phyloP scores from a whole-genome alignment of 2,797 vertebrate genomes.

The Furcifer pardalis region DNA sequence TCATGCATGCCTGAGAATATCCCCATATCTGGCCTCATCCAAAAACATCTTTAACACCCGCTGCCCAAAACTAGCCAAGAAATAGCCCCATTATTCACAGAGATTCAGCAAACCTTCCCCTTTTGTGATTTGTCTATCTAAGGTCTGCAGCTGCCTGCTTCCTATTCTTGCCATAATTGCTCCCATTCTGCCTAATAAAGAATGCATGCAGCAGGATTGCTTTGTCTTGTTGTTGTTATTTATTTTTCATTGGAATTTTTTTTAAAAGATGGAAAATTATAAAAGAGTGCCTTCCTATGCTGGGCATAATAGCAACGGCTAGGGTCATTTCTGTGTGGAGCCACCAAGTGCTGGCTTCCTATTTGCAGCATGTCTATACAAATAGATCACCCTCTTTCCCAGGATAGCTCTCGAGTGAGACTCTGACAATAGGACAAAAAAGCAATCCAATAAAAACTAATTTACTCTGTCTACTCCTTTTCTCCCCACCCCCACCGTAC shows the following conservation, averaged over 20 bases:
- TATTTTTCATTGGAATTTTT: conserved; percentile 53
- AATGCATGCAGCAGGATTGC: conserved; percentile 58
- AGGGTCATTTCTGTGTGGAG: conserved; percentile 47
- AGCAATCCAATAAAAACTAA: conserved; percentile 63
- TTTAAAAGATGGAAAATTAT: conserved; percentile 38
- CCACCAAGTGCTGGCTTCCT: conserved; percentile 20
- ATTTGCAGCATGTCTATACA: conserved; percentile 25
- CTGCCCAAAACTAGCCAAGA: conserved; percentile 46
- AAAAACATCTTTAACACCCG: conserved; percentile 9
- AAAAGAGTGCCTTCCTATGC: conserved; percentile 14
- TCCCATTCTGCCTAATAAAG: conserved; percentile 70
- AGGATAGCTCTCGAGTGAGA: conserved; percentile 42
- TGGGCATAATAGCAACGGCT: conserved; percentile 33
- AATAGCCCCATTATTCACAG: conserved; percentile 67
- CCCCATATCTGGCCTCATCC: conserved; percentile 20
- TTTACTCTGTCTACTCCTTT: conserved; percentile 54
- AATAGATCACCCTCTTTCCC: conserved; percentile 38
- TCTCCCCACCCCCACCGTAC: conserved; percentile 30
- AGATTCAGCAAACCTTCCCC: conserved; percentile 63
- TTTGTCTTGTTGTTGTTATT: conserved; percentile 66
- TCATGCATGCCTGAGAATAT: conserved; percentile 25
- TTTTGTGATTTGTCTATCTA: conserved; percentile 72
- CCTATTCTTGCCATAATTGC: conserved; percentile 73
- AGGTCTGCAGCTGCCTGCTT: conserved; percentile 69
- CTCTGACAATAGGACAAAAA: conserved; percentile 53